Base-by-base conservation (phyloP, 2,797 vertebrate genomes). In the Borostomias antarcticus region DNA sequence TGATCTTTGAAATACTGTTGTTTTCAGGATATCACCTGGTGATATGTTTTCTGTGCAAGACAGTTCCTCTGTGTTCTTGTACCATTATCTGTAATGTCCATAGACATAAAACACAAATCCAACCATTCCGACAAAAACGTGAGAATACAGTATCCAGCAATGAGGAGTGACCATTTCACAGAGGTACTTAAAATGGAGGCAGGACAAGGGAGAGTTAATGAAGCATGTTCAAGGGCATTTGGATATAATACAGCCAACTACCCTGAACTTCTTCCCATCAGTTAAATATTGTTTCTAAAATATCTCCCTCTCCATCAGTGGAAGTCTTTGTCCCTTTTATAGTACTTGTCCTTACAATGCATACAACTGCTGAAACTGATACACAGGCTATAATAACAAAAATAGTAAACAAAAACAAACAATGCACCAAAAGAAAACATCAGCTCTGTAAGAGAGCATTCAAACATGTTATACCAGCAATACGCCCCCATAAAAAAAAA, bases 331-430 rank as follows among this genome's bases (percentile, higher is more conserved):
- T 80, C 81, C 83, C 85, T 87, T 85, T 81, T 81, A 64, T 72
- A 78, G 66, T 78, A 76, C 73, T 73, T 35, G 81, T 72, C 69
- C 73, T 83, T 80, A 83, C 87, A 89, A 91, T 79, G 83, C 77
- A 84, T 85, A 80, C 86, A 86, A 87, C 86, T 90, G 89, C 85
- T 79, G 86, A 92, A 92, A 92, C 88, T 93, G 89, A 90, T 87
- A 80, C 82, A 77, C 87, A 78, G 82, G 77, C 88, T 89, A 89
- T 83, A 87, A 76, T 73, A 80, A 86, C 30, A 74, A 76, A 71
- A 69, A 82, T 60, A 72, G 59, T 51, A 65, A 69, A 78, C 29
- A 62, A 76, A 79, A 88, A 64, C 23, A 63, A 62, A 63, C n/a
- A n/a, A n/a, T n/a, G n/a, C n/a, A n/a, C n/a, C n/a, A n/a, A 50